phyloP scores from a whole-genome alignment of 2,113 vertebrate genomes.

The Cyphomyrus discorhynchus region DNA sequence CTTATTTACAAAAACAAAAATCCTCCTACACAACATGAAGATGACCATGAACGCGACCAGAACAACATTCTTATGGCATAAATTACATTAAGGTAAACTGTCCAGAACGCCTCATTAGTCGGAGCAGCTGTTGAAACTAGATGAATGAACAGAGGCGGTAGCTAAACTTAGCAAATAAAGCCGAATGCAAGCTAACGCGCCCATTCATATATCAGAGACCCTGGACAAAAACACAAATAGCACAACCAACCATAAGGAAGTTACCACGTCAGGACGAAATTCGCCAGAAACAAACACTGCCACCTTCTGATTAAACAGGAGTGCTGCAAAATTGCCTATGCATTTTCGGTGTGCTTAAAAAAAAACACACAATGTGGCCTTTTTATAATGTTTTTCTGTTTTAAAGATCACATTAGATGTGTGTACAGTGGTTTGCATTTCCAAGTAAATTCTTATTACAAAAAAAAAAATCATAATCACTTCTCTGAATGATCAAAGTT shows the following conservation, averaged over 20 bases:
- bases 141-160: slow-evolving; percentile 14
- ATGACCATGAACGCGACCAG: slow-evolving; percentile 4
- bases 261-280: neutral
- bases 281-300: slow-evolving; percentile 6
- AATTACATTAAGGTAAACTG: slow-evolving; percentile 28
- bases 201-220: neutral
- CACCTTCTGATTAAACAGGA: slow-evolving; percentile 30
- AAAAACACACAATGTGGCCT: neutral
- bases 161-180: slow-evolving; percentile 25
- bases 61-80: slow-evolving; percentile 15
- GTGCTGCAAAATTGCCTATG: neutral
- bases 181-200: neutral
- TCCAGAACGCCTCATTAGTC: slow-evolving; percentile 22
- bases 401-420: neutral
- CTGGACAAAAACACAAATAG: neutral
- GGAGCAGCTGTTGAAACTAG: slow-evolving; percentile 20
- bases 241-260: neutral
- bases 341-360: neutral
- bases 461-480: neutral
- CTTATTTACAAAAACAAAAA: slow-evolving; percentile 15
- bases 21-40: slow-evolving; percentile 17
- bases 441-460: neutral
- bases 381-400: neutral
- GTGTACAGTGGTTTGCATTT: neutral
- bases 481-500: neutral